Evolutionary conservation across 2,888 invertebrate genomes (phyloP), one percentile per base, ranked within the genome.

Genomic region (Eupithecia abbreviata): DNA sequence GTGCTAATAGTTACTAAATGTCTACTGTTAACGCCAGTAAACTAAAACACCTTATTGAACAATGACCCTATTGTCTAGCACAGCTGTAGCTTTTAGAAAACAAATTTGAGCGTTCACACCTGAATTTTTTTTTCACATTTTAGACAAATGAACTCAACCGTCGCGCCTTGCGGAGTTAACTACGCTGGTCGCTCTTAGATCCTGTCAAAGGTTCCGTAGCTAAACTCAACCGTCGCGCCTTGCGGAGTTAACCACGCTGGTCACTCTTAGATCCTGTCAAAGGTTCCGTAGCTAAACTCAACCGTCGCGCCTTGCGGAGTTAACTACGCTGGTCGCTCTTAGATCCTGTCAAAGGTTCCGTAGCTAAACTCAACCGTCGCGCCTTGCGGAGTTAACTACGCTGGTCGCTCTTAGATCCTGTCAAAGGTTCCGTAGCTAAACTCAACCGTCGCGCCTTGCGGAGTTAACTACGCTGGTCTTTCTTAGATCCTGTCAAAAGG

Each of bases 101-200:
- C 73, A 74, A 79, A 79, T 79, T 79, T 65, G 76, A 73, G 49
- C 77, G 43, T 80, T 77, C 77, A 76, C 80, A 80, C 79, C 73
- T 76, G 47, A n/a, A n/a, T n/a, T n/a, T n/a, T n/a, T n/a, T n/a
- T n/a, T n/a, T n/a, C n/a, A n/a, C n/a, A n/a, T n/a, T n/a, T n/a
- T n/a, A n/a, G n/a, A n/a, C n/a, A n/a, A n/a, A n/a, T n/a, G 18
- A 69, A 62, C 58, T 68, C 7, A 43, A 68, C 15, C 45, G 45
- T 51, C 51, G 51, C 51, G 51, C 55, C 55, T 42, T 42, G 13
- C 30, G 30, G 13, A 65, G 30, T 58, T 58, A 58, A 58, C 58
- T 9, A 18, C 58, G 51, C 51, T 2, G 51, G 58, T 9, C 58
- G 9, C n/a, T 58, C 3, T 58, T 18, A 7, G 18, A 62, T 62